Conservation (phyloP, 2,113 vertebrate genomes). For the Mastomys coucha region DNA sequence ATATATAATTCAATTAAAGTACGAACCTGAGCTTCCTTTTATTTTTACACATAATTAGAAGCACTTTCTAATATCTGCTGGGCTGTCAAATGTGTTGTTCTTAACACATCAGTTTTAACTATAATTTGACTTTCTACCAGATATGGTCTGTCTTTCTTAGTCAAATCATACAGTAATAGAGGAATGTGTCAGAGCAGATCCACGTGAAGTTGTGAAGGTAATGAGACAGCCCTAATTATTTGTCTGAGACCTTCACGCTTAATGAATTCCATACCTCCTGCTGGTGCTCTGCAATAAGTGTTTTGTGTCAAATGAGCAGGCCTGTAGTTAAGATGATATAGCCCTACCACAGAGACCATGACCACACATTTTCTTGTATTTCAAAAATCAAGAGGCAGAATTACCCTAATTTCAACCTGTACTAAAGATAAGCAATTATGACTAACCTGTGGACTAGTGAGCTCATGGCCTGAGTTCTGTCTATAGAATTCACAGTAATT, state of each 20-base stretch:
- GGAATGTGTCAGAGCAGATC: neutral
- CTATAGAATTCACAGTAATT: neutral
- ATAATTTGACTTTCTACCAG: neutral
- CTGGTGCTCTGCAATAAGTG: neutral
- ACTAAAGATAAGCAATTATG: neutral
- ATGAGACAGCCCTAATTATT: neutral
- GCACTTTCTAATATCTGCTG: neutral
- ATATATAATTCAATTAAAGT: neutral
- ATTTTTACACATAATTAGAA: conserved; percentile 19
- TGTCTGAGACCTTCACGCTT: neutral
- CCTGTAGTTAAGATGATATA: neutral
- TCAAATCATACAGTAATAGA: conserved; percentile 6
- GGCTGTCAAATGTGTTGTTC: neutral
- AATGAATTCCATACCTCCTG: neutral
- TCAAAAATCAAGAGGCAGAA: neutral
- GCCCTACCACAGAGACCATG: neutral
- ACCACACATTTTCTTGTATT: neutral
- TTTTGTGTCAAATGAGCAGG: neutral
- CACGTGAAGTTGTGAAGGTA: neutral
- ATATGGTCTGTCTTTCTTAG: neutral
- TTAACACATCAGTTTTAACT: neutral
- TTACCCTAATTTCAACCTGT: neutral
- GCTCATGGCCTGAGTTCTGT: neutral
- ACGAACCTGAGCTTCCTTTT: neutral
- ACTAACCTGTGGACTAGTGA: neutral